These are phyloP conservation scores for Heptranchias perlo DNA, from an alignment of 2,113 vertebrate genomes.

Conservation along the genomic window DNA sequence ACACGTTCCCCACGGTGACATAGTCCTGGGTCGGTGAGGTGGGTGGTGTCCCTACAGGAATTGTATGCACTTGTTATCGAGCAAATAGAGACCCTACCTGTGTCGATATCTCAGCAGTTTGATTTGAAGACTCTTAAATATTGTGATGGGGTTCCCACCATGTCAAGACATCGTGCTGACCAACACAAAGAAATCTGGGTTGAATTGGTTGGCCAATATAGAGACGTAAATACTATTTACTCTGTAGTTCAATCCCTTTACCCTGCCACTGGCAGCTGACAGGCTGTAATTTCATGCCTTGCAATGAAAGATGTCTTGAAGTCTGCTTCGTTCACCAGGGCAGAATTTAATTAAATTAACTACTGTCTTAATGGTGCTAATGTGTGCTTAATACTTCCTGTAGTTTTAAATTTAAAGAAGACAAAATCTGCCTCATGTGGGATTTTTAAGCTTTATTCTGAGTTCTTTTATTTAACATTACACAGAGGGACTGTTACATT, in stretches of 20 bases:
- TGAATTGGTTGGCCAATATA: slow-evolving; percentile 96
- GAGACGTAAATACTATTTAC: slow-evolving; percentile 80
- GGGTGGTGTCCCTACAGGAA: not conserved
- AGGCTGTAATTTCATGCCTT: slow-evolving; percentile 99
- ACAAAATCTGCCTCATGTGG: slow-evolving; percentile 72
- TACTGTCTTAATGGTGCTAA: slow-evolving; percentile 97
- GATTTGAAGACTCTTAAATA: not conserved
- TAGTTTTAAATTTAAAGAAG: slow-evolving; percentile 76
- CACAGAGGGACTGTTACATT: not conserved
- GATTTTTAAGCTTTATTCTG: slow-evolving; percentile 48
- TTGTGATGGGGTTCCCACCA: not conserved
- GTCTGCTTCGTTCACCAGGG: slow-evolving; percentile 99
- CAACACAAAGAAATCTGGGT: slow-evolving; percentile 53
- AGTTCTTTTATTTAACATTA: slow-evolving; percentile 8
- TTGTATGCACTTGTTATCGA: not conserved
- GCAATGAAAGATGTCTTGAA: slow-evolving; percentile 99
- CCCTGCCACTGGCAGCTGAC: slow-evolving; percentile 90
- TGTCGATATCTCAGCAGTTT: not conserved
- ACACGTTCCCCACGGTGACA: not conserved
- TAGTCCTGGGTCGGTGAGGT: not conserved
- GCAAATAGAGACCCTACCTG: not conserved
- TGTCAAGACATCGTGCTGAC: not conserved
- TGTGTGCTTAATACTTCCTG: slow-evolving; percentile 96
- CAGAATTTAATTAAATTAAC: slow-evolving; percentile 99
- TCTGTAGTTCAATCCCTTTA: slow-evolving; percentile 98